Evolutionary conservation across 37 sponge, comb jelly and placozoan species (phyloP), one percentile per base, ranked within the genome.

Genomic region (Halisarca cf. caerulea): DNA sequence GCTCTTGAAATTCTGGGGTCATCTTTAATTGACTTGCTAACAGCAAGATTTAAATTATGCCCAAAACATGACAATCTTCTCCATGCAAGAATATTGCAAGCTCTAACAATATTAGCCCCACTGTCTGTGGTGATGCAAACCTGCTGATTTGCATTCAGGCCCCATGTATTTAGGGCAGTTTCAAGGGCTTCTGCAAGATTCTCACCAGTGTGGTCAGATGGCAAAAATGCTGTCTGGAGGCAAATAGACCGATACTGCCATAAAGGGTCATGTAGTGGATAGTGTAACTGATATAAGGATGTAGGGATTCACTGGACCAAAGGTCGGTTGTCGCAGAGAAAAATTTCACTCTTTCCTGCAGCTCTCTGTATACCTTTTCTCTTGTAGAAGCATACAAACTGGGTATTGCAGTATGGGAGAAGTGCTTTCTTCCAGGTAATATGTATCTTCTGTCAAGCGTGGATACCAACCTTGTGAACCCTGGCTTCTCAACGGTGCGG

Each of bases 251-350:
- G n/a, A 11, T 79, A 47, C 23, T 59, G 3, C 86, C 86, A 62
- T 1, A 78, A 62, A 21, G 35, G 1, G 36, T 78, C 55, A 86
- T 59, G 41, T 41, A 86, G 60, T 86, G 86, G 11, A 86, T 68
- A 0, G 86, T 86, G 55, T 86, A 86, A 30, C 78, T 74, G 28
- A 66, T 53, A 36, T 86, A 80, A 27, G 68, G 86, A 3, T 27
- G 33, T 68, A 86, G 35, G 55, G 33, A 66, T 24, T 39, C 20
- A 79, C 86, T 86, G 53, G 86, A 86, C 80, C 80, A 86, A 11
- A 59, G 27, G 53, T 79, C 86, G 6, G 86, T 86, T 40, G 86
- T 86, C 17, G 86, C 86, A 41, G 86, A 78, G 62, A 86, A 80
- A 35, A 44, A 62, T 0, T 20, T 28, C 20, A 28, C 64, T 54